Conservation (phyloP, 2,113 vertebrate species). For the Pao palembangensis region DNA sequence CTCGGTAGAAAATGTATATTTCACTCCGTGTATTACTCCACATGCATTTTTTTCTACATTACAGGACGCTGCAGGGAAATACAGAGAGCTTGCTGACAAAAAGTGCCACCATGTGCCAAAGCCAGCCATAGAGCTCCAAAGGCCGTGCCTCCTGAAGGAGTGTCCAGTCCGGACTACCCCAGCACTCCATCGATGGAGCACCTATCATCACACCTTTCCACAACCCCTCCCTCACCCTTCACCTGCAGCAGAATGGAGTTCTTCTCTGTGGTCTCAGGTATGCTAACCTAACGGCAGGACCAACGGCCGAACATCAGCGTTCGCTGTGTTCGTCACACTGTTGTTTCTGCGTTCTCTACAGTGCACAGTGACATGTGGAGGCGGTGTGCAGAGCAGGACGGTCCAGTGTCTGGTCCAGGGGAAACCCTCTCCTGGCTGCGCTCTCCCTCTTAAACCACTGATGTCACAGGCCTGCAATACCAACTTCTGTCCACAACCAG, state of each 20-base stretch:
- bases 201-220: slow-evolving; percentile 18
- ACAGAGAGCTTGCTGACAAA: slow-evolving; percentile 77
- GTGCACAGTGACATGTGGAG: slow-evolving; percentile 86
- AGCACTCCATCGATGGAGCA: slow-evolving; percentile 38
- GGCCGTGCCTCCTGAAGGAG: slow-evolving; percentile 62
- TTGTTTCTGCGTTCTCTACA: slow-evolving; percentile 40
- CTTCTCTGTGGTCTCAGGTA: slow-evolving; percentile 86
- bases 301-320: too few species aligned
- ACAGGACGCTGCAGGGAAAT: slow-evolving; percentile 78
- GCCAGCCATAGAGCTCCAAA: slow-evolving; percentile 76
- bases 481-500: slow-evolving; percentile 78
- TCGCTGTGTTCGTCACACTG: neutral
- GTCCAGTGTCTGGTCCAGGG: slow-evolving; percentile 79
- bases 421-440: slow-evolving; percentile 69
- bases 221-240: slow-evolving; percentile 37
- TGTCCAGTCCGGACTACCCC: slow-evolving; percentile 65
- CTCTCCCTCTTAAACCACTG: slow-evolving; percentile 68
- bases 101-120: slow-evolving; percentile 78
- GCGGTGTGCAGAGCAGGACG: slow-evolving; percentile 78
- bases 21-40: too few species aligned
- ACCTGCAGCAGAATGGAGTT: slow-evolving; percentile 71
- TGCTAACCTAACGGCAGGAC: neutral
- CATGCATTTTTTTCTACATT: neutral
- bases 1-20: too few species aligned
- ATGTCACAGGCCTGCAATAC: slow-evolving; percentile 83